A percentile compares a stretch with the other conserved stretches of the same genome.
These are phyloP conservation scores for Eremobia ochroleuca DNA, from an alignment of 2,888 invertebrate species.

Conservation along the genomic window DNA sequence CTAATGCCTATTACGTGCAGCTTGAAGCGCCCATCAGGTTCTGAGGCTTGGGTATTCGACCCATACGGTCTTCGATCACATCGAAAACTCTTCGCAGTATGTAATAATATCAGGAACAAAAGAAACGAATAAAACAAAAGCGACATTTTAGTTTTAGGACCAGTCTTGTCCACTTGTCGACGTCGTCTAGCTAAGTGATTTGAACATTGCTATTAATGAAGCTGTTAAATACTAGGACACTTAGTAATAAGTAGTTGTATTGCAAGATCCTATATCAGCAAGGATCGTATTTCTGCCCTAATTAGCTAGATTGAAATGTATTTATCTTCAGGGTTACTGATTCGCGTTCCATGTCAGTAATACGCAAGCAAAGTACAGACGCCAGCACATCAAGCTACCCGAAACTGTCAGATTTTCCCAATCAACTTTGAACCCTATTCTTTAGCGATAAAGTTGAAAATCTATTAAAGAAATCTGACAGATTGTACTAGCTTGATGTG, in stretches of 20 bases:
- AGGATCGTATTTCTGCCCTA: conserved; percentile 58
- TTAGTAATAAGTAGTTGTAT: conserved; percentile 29
- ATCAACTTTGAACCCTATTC: too few species aligned
- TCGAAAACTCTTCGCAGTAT: conserved; percentile 72
- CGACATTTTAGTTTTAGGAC: conserved; percentile 27
- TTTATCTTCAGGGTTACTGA: conserved; percentile 43
- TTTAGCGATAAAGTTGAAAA: too few species aligned
- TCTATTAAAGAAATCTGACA: too few species aligned
- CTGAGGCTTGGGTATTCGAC: conserved; percentile 78
- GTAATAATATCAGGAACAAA: conserved; percentile 17
- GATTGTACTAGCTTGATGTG: too few species aligned
- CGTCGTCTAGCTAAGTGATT: conserved; percentile 3
- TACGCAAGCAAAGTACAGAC: background rate
- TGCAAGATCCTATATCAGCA: conserved; percentile 46
- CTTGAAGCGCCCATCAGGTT: conserved; percentile 84
- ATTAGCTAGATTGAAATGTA: conserved; percentile 64
- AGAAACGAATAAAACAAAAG: conserved; percentile 11
- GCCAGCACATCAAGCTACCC: too few species aligned
- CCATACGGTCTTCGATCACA: conserved; percentile 86
- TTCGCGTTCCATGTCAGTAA: background rate
- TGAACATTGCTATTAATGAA: background rate
- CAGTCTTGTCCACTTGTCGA: conserved; percentile 10
- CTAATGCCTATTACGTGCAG: conserved; percentile 76
- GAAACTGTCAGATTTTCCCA: too few species aligned
- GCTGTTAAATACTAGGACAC: conserved; percentile 44